These are phyloP conservation scores for Hyperoplus lanceolatus DNA, from an alignment of 2,797 vertebrate genomes.

Conservation along the genomic window DNA sequence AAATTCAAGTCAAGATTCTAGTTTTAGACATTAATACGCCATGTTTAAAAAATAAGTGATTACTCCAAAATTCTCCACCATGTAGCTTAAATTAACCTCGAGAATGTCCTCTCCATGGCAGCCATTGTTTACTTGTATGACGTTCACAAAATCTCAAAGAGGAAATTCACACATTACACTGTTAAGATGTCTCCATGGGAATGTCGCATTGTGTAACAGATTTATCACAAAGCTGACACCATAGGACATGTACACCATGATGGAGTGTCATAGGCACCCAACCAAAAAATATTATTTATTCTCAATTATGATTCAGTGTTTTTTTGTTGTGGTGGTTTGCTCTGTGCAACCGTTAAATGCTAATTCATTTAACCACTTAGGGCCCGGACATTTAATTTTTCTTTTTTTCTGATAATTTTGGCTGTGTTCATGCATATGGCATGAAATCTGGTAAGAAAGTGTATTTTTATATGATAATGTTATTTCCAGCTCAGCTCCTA, in stretches of 20 bases:
- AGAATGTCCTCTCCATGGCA: background rate
- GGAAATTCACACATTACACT: constrained; percentile 4
- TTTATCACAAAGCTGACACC: background rate
- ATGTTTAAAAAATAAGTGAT: too few species aligned
- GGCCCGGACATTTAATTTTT: too few species aligned
- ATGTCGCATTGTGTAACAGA: background rate
- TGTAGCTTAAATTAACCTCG: background rate
- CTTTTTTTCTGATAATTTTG: too few species aligned
- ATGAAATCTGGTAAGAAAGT: too few species aligned
- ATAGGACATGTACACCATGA: background rate
- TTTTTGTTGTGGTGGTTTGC: too few species aligned
- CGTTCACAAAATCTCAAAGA: background rate
- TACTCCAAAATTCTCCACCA: background rate
- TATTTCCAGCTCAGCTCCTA: too few species aligned
- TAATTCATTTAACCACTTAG: too few species aligned
- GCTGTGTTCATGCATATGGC: too few species aligned
- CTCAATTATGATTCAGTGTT: too few species aligned
- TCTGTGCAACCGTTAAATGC: too few species aligned
- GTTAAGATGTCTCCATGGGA: background rate
- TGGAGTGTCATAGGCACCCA: background rate
- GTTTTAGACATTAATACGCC: background rate
- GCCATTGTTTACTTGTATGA: background rate
- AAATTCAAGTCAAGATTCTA: background rate
- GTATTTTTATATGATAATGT: too few species aligned
- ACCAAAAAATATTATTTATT: too few species aligned